phyloP scores from a whole-genome alignment of 2,797 vertebrate genomes.

The Sebastolobus altivelis region DNA sequence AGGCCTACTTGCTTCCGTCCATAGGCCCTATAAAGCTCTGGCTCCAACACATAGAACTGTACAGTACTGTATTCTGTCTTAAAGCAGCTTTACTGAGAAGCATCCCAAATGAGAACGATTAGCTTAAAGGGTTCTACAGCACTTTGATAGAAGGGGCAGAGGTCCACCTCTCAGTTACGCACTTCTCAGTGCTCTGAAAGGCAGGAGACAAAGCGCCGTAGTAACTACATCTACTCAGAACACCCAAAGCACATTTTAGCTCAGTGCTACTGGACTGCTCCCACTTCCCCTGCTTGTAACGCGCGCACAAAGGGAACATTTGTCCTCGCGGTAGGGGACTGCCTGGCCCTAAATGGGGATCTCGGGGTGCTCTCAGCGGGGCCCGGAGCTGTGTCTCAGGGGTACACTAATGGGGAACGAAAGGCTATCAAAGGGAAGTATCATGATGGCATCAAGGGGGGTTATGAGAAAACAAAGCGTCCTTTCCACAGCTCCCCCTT shows the following conservation, averaged over 20 bases:
- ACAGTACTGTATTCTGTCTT: slow-evolving; percentile 30
- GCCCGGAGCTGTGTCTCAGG: slow-evolving; percentile 73
- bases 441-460: slow-evolving; percentile 83
- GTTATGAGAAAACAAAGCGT: slow-evolving; percentile 85
- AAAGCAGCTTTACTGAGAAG: slow-evolving; percentile 32
- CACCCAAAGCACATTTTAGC: slow-evolving; percentile 76
- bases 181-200: slow-evolving; percentile 69
- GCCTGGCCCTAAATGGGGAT: slow-evolving; percentile 77
- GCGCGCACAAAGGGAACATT: slow-evolving; percentile 83
- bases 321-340: slow-evolving; percentile 84
- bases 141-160: slow-evolving; percentile 75
- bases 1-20: background rate
- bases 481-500: slow-evolving; percentile 69
- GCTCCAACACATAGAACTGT: slow-evolving; percentile 15
- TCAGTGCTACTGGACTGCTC: slow-evolving; percentile 71
- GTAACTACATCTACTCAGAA: slow-evolving; percentile 80
- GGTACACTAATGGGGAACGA: slow-evolving; percentile 86
- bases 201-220: slow-evolving; percentile 71
- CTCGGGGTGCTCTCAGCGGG: slow-evolving; percentile 79
- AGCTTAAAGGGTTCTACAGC: slow-evolving; percentile 58
- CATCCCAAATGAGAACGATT: slow-evolving; percentile 67
- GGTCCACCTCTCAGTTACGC: slow-evolving; percentile 78
- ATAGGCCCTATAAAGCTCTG: background rate
- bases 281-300: slow-evolving; percentile 79
- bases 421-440: slow-evolving; percentile 87